Conservation (phyloP, 2,113 vertebrate genomes). For the Lasiurus cinereus region DNA sequence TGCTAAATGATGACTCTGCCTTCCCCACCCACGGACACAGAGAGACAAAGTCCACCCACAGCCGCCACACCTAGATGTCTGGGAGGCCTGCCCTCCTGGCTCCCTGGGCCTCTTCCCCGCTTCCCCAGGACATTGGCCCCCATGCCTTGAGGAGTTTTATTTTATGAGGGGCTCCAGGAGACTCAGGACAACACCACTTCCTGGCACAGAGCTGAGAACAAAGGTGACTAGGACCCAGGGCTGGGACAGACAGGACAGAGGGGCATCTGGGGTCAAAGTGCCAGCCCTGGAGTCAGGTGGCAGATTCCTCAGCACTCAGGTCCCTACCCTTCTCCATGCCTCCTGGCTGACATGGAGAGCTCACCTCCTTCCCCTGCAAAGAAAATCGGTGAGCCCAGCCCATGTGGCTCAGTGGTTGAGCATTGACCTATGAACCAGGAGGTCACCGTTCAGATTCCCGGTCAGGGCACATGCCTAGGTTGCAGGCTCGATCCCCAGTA, state of each 20-base stretch:
- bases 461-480: too few species aligned
- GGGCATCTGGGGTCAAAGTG: neutral
- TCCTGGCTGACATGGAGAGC: rapidly evolving
- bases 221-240: neutral
- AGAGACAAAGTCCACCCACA: conserved; percentile 53
- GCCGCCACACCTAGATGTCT: neutral
- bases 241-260: neutral
- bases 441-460: too few species aligned
- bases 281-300: neutral
- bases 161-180: conserved; percentile 41
- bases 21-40: neutral
- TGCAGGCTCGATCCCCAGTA: too few species aligned
- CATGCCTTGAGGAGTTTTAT: neutral
- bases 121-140: neutral
- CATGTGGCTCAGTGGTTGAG: too few species aligned
- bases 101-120: neutral
- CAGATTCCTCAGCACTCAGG: neutral
- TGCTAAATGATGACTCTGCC: neutral
- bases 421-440: too few species aligned
- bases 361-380: neutral
- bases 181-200: neutral
- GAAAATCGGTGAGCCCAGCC: neutral
- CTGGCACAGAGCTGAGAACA: neutral
- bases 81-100: neutral
- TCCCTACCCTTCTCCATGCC: neutral